Evolutionary conservation across 2,113 vertebrate species (phyloP), one percentile per base, ranked within the genome.

Genomic region (Acrocephalus kingi): DNA sequence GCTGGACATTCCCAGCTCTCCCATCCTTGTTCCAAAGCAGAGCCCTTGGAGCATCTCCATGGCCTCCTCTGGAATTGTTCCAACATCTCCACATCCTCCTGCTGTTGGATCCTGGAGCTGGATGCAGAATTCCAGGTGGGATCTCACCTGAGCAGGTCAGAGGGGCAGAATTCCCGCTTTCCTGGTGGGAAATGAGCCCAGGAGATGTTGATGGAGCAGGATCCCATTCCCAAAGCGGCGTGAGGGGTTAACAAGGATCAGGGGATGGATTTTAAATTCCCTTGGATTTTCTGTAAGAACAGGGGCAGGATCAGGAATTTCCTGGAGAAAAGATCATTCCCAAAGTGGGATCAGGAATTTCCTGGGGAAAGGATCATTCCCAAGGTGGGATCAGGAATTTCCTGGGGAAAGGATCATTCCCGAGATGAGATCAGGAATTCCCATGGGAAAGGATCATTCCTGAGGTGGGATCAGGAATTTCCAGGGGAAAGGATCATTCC

Each of bases 1-100:
- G 18, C 3, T 43, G 75, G 25, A 9, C 31, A 45, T 66, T 79
- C 61, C 61, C 61, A 66, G 25, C 39, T 45, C 24, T 79, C 61
- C 76, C 75, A 43, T 6, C 18, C 37, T 78, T 2, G 2, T 12
- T 63, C 24, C 61, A 43, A 0, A 0, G 1, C 66, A 7, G 12
- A 71, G 20, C 7, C 39, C 49, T 46, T 19, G 20, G 39, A 79
- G 51, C 39, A 46, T 10, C 33, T 37, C 77, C 10, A 0, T 31
- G 51, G 5, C 28, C 17, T 56, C 51, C 62, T 46, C 63, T 68
- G 78, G 63, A 39, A 0, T 1, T 7, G 4, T 31, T 72, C 56
- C 80, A 62, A 0, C 56, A 52, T 0, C 56, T 62, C 67, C 67
- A 45, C 3, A 1, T 45, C 46, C 46, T 83, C 7, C 37, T 45